Evolutionary conservation across 2,888 invertebrate genomes (phyloP), one percentile per base, ranked within the genome.

Genomic region (Drosophila algonquin): DNA sequence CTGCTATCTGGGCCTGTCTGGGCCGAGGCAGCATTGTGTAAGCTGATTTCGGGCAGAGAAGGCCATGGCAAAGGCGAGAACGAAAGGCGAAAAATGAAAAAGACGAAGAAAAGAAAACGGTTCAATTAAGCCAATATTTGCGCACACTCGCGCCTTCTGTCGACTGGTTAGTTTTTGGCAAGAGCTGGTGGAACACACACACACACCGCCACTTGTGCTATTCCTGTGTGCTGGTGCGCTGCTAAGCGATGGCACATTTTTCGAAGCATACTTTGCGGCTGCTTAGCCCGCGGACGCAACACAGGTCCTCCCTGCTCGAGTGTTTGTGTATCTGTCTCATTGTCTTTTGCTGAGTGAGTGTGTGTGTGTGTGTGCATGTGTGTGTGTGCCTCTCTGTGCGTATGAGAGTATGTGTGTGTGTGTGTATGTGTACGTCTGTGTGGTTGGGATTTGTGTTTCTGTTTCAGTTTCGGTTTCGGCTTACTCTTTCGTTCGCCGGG

Each of bases 111-210:
- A 59, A 63, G 70, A 35, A 73, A 80, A 71, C 70, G 70, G 79
- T 84, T 88, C 87, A 84, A 84, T 88, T 81, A 88, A 84, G 84
- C 79, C 89, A 84, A 84, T 88, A 81, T 87, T 88, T 84, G 80
- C 81, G 87, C 84, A 83, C 78, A 82, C 82, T 82, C 86, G 80
- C 77, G 63, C 62, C 52, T 57, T 64, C 18, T 61, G 40, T 18
- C 14, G 56, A n/a, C 27, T 58, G 21, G 50, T 40, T 67, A 47
- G 55, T 69, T 44, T 44, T 27, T 50, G 67, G 69, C 54, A 57
- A 46, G 16, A 21, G 65, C 52, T 51, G 30, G 30, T 30, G 24
- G 24, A 24, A 24, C 24, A 24, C 24, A 24, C 24, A 24, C 24
- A 24, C 24, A 24, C 24, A 24, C 24, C 24, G 24, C 4, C 16